Evolutionary conservation across 1,140 invertebrate species (phyloP).

Genomic region (Microplitis mediator): DNA sequence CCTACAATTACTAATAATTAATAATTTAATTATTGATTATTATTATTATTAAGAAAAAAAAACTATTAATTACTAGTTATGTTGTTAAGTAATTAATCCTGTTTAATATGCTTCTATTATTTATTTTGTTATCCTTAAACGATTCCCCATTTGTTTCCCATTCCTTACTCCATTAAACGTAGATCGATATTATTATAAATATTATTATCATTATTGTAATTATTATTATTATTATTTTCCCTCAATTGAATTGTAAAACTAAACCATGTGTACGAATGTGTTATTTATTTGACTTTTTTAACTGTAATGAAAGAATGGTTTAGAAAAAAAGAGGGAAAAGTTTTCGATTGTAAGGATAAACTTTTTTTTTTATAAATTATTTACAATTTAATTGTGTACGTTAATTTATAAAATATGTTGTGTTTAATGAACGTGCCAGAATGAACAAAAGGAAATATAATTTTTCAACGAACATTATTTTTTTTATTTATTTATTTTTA

Average conservation of each 20-base stretch:
- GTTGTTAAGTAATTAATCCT: constrained; percentile 62
- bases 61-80: constrained; percentile 55
- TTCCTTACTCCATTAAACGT: background rate
- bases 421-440: constrained; percentile 61
- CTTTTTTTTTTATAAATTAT: constrained; percentile 55
- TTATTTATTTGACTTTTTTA: too few species aligned
- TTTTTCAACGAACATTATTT: constrained; percentile 51
- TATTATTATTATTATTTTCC: background rate
- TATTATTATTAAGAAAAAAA: constrained; percentile 49
- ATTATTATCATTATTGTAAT: constrained; percentile 15
- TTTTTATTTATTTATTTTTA: constrained; percentile 39
- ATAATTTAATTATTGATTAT: constrained; percentile 37
- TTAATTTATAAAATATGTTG: constrained; percentile 64
- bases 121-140: constrained; percentile 60
- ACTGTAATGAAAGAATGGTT: constrained; percentile 1
- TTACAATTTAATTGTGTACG: constrained; percentile 56
- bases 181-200: constrained; percentile 10
- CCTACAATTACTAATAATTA: constrained; percentile 32
- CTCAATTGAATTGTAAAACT: background rate
- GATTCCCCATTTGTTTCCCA: background rate
- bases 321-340: constrained; percentile 22
- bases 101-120: constrained; percentile 63
- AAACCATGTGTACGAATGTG: too few species aligned
- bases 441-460: constrained; percentile 60
- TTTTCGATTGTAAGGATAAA: constrained; percentile 22